Evolutionary conservation across 2,888 invertebrate species (phyloP).

Genomic region (Cancer borealis): DNA sequence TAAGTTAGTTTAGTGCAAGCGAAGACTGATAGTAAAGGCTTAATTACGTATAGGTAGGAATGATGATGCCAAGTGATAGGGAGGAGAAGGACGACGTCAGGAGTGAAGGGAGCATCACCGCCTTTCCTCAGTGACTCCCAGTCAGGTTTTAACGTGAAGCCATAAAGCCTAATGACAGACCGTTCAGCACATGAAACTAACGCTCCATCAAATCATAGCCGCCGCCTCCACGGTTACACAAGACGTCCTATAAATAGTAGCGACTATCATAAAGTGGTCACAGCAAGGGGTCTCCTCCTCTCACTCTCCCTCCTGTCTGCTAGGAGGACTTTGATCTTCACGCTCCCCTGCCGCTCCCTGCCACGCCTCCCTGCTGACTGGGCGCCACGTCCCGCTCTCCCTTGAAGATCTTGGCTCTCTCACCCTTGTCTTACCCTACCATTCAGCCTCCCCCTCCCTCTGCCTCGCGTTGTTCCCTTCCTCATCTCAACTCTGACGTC

Average conservation of each 20-base stretch:
- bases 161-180: conserved; percentile 35
- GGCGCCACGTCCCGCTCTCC: not conserved
- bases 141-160: conserved; percentile 49
- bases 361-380: conserved; percentile 42
- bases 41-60: not conserved
- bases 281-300: conserved; percentile 28
- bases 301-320: conserved; percentile 40
- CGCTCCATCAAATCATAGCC: conserved; percentile 49
- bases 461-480: conserved; percentile 28
- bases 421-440: not conserved
- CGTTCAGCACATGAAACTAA: conserved; percentile 55
- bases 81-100: not conserved
- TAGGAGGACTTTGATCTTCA: conserved; percentile 55
- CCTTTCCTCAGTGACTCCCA: not conserved
- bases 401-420: conserved; percentile 4
- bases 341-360: conserved; percentile 48
- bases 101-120: not conserved
- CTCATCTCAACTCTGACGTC: conserved; percentile 6
- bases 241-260: conserved; percentile 58
- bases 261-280: conserved; percentile 50
- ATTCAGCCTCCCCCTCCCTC: not conserved
- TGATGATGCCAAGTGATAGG: not conserved
- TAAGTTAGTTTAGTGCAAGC: not conserved
- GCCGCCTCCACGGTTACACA: conserved; percentile 54
- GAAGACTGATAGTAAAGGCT: not conserved